These are phyloP conservation scores for Lathronympha strigana DNA, from an alignment of 2,888 invertebrate species.

Conservation along the genomic window DNA sequence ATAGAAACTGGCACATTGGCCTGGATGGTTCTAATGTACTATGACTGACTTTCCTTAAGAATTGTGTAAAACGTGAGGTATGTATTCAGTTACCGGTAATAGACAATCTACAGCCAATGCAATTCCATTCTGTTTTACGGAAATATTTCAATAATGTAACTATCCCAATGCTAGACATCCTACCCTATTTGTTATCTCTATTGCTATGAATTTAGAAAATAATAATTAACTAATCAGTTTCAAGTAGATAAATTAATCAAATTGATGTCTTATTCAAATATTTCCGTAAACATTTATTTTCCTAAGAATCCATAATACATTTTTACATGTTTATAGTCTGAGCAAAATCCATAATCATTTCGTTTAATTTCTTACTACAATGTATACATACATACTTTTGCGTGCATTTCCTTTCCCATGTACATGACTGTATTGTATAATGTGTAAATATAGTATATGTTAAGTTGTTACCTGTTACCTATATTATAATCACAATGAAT, in stretches of 20 bases:
- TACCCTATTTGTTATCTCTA: background rate
- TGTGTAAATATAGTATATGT: conserved; percentile 65
- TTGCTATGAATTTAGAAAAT: background rate
- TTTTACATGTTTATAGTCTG: background rate
- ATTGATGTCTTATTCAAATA: background rate
- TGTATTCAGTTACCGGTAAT: conserved; percentile 31
- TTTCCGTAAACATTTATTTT: conserved; percentile 7
- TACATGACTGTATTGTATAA: conserved; percentile 54
- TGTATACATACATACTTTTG: conserved; percentile 45
- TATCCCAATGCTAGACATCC: background rate
- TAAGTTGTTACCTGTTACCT: conserved; percentile 72
- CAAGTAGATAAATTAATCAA: background rate
- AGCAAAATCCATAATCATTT: background rate
- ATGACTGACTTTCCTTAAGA: conserved; percentile 44
- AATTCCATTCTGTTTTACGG: conserved; percentile 12
- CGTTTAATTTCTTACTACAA: background rate
- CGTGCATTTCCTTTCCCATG: conserved; percentile 63
- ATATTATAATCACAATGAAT: conserved; percentile 43
- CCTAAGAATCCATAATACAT: background rate
- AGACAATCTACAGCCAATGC: conserved; percentile 18
- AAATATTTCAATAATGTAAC: conserved; percentile 3
- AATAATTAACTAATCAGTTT: background rate
- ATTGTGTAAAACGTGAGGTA: conserved; percentile 30
- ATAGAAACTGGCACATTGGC: background rate
- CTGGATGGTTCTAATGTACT: conserved; percentile 9